A percentile compares a stretch with the other conserved stretches of the same genome.
phyloP scores from a whole-genome alignment of 2,888 invertebrate genomes.

The Eucera pruinosa region DNA sequence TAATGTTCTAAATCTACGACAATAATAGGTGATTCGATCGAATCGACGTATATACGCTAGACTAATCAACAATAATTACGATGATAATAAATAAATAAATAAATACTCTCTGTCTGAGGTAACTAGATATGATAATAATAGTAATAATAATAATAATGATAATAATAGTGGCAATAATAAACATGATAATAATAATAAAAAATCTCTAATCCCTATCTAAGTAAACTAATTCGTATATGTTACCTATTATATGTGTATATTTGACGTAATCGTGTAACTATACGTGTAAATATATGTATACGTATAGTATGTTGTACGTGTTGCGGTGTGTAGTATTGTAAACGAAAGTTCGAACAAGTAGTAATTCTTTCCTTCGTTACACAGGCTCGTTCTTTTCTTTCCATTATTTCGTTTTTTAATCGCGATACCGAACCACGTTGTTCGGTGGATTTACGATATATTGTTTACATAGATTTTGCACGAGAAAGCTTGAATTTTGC shows the following conservation, averaged over 20 bases:
- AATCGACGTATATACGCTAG: constrained; percentile 63
- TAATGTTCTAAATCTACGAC: constrained; percentile 73
- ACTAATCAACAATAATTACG: constrained; percentile 74
- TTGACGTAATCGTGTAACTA: constrained; percentile 39
- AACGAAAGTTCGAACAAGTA: constrained; percentile 43
- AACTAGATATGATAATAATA: constrained; percentile 60
- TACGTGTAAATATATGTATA: constrained; percentile 35
- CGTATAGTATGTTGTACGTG: neutral
- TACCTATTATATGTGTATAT: constrained; percentile 52
- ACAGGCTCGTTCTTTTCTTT: neutral
- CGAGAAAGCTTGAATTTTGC: no score
- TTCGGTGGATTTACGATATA: no score
- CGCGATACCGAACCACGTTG: no score
- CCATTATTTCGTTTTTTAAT: neutral
- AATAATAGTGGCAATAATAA: neutral
- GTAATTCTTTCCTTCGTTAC: constrained; percentile 44
- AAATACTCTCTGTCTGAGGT: constrained; percentile 57
- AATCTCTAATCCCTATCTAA: constrained; percentile 72
- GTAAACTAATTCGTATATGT: constrained; percentile 61
- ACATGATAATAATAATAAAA: constrained; percentile 45
- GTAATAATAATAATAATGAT: neutral
- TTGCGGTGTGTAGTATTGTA: constrained; percentile 27
- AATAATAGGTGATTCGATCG: constrained; percentile 66
- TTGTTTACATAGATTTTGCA: no score
- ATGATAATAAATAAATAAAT: constrained; percentile 67